Percentiles rank a stretch among this genome's conserved stretches.
These are phyloP conservation scores for Dasypogon diadema DNA, from an alignment of 2,888 invertebrate genomes.

Conservation along the genomic window DNA sequence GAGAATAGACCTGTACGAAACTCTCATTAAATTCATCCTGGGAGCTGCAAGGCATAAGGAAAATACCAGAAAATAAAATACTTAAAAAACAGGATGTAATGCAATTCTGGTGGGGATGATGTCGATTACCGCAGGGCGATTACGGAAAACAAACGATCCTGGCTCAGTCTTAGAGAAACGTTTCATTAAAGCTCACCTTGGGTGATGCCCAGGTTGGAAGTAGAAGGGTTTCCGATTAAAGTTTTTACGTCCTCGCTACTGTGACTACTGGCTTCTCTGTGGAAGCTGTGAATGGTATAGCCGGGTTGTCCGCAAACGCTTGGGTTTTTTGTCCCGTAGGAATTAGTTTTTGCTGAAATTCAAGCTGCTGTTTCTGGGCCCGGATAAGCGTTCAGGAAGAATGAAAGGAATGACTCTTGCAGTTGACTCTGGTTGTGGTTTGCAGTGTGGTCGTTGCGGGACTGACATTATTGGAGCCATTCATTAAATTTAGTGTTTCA, in stretches of 20 bases:
- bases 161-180: not conserved
- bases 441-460: constrained; percentile 1
- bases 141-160: constrained; percentile 12
- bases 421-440: not conserved
- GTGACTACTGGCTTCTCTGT: not conserved
- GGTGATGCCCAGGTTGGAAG: not conserved
- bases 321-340: constrained; percentile 1
- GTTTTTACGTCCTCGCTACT: constrained; percentile 22
- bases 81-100: not conserved
- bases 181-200: constrained; percentile 27
- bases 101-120: constrained; percentile 33
- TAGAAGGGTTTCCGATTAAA: not conserved
- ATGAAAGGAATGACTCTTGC: constrained; percentile 14
- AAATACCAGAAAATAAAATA: constrained; percentile 34
- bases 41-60: constrained; percentile 7
- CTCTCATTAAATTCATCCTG: constrained; percentile 29
- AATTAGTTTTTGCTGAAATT: constrained; percentile 12
- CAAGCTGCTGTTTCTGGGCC: not conserved
- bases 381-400: not conserved
- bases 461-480: not conserved
- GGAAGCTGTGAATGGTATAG: constrained; percentile 20
- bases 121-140: constrained; percentile 39
- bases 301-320: constrained; percentile 12
- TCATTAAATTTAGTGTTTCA: constrained; percentile 3
- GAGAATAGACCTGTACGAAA: constrained; percentile 20